Evolutionary conservation across 2,113 vertebrate species (phyloP), one percentile per base, ranked within the genome.

Genomic region (Maylandia zebra): DNA sequence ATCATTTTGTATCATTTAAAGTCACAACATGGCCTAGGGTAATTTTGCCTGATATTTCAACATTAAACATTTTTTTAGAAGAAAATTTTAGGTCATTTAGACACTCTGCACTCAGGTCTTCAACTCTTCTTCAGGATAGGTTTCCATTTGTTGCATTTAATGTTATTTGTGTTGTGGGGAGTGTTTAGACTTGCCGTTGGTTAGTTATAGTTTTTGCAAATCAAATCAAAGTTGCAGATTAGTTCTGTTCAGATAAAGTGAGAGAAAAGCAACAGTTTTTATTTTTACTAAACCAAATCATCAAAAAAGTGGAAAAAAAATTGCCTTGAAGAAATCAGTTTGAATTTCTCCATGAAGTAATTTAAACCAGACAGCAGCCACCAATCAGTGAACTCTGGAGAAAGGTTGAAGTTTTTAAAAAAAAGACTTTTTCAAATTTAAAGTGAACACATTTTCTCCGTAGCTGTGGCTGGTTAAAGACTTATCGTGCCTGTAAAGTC

Each of bases 11-110:
- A 90, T 96, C 95, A 96, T 97, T 97, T 97, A 97, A 97, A 97
- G 97, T 97, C 96, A 98, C 97, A 96, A 97, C 97, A 97, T 97
- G 96, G 97, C 85, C 94, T 97, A 94, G 91, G 94, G 96, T 97
- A 96, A 96, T 92, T 95, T 83, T 95, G 94, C 96, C 91, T 87
- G 61, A 81, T 84, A 85, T 84, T 36, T 84, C 11, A 89, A 89
- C 84, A 91, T 91, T 86, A 66, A 87, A 86, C 34, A 66, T 38
- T 43, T 69, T 81, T 69, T 81, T n/a, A 32, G 11, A 79, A 57
- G 50, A 61, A 16, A 52, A 6, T 14, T 86, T 38, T 24, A 61
- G 66, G 12, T 83, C 11, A 57, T 69, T 83, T 79, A 83, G 30
- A 82, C 52, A 81, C 53, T 78, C 90, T 84, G n/a, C 52, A 74